These are phyloP conservation scores for Girardia tigrina DNA, from an alignment of 2,888 invertebrate species.

Conservation along the genomic window DNA sequence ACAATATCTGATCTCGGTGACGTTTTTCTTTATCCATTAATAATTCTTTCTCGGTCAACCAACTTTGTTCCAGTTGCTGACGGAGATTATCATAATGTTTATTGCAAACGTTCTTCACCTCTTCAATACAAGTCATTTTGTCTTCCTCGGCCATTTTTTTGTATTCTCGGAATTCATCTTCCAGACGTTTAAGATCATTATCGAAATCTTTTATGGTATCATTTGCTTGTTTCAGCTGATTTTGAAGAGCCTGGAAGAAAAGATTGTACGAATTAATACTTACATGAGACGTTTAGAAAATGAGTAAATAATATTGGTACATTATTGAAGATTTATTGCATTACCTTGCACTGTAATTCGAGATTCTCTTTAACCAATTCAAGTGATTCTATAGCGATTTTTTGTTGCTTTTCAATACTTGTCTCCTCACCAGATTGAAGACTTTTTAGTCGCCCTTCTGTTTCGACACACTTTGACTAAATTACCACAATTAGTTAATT, in stretches of 20 bases:
- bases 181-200: neutral
- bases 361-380: neutral
- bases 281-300: too few species aligned
- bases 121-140: neutral
- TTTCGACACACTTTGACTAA: too few species aligned
- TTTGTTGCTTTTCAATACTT: neutral
- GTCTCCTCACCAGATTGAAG: neutral
- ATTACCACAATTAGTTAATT: too few species aligned
- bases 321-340: neutral
- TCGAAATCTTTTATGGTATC: neutral
- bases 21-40: neutral
- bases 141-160: neutral
- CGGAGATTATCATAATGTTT: conserved; percentile 4
- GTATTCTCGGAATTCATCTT: neutral
- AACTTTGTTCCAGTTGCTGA: conserved; percentile 1
- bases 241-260: neutral
- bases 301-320: neutral
- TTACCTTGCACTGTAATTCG: neutral
- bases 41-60: neutral
- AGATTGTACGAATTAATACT: neutral
- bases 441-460: neutral
- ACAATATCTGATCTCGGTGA: neutral
- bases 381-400: neutral
- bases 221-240: neutral
- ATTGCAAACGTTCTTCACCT: neutral